Evolutionary conservation across 2,888 invertebrate genomes (phyloP).

Genomic region (Sarcophaga caerulescens): DNA sequence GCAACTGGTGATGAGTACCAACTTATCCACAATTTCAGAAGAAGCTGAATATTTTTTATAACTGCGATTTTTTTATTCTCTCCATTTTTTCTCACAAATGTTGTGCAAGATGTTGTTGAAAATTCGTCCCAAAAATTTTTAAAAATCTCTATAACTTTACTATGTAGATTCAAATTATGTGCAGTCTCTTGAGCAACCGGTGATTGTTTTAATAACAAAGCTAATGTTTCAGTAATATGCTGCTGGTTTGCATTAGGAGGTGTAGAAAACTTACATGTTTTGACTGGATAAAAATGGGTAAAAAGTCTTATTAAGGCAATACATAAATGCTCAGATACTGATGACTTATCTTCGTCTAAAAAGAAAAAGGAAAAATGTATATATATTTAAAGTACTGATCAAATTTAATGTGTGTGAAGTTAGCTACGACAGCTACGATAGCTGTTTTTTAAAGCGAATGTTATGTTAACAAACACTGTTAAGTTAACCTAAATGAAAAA

Average conservation of each 20-base stretch:
- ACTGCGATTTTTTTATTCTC: constrained; percentile 75
- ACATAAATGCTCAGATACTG: constrained; percentile 60
- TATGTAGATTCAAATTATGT: constrained; percentile 71
- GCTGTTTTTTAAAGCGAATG: too few relatives aligned
- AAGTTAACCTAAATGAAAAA: too few relatives aligned
- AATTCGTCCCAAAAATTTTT: constrained; percentile 74
- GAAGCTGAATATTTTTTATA: constrained; percentile 74
- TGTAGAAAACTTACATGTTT: constrained; percentile 71
- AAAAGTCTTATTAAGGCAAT: constrained; percentile 72
- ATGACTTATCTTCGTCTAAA: constrained; percentile 39
- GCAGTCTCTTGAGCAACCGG: constrained; percentile 72
- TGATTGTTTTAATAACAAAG: constrained; percentile 76
- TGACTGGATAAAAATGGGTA: constrained; percentile 70
- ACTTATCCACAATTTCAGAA: constrained; percentile 75
- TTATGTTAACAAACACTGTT: too few relatives aligned
- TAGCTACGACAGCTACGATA: too few relatives aligned
- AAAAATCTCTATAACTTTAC: constrained; percentile 73
- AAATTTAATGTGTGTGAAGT: not conserved
- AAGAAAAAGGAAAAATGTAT: constrained; percentile 1
- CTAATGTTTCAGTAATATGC: constrained; percentile 75
- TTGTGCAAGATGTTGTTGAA: constrained; percentile 72
- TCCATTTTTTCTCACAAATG: constrained; percentile 77
- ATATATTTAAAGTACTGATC: not conserved
- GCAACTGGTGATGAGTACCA: constrained; percentile 76
- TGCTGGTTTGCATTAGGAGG: constrained; percentile 70